Base-by-base conservation (phyloP, 2,797 vertebrate species). In the Acanthurus lineatus region DNA sequence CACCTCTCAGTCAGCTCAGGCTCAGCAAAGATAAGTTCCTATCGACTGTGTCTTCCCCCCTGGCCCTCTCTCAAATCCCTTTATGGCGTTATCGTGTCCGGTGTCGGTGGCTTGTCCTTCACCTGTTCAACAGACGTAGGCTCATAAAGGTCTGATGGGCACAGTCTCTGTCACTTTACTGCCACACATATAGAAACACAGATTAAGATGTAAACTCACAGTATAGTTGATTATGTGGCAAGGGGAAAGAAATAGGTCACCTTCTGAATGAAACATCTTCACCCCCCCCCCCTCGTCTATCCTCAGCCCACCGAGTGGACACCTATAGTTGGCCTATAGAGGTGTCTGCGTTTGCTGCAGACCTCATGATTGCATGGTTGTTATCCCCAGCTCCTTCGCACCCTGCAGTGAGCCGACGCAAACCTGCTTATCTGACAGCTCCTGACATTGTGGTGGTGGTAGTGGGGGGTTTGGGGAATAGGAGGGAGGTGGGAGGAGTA, bases 371-470 rank as follows among this genome's bases (percentile, higher is more conserved):
- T 92, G 89, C 92, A 92, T 64, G 77, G 87, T 92, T 91, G 85
- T 92, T 92, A 93, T 93, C 83, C 91, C 72, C 60, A 25, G 89
- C 91, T 87, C 82, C 82, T 89, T 86, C 76, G 66, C 87, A 76
- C 89, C 90, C 92, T 88, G 87, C 91, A 90, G 90, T 80, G 92
- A 91, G 84, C 82, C 85, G 69, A 90, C 84, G 82, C 89, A 92
- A 90, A 93, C 90, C 89, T 93, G 91, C 94, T 93, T 92, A 93
- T 94, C 94, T 93, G 92, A 93, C 92, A 94, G 93, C 93, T 91
- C 89, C 92, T 94, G 93, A 94, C 91, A 93, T 92, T 91, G 91
- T 88, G 88, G 85, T 54, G 77, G 83, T 86, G 75, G 73, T 81
- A 38, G 77, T 48, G 73, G 73, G 74, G 72, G 69, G 76, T 74